These are phyloP conservation scores for Pristionchus maxplancki DNA, from an alignment of 2,888 invertebrate genomes.

Conservation along the genomic window DNA sequence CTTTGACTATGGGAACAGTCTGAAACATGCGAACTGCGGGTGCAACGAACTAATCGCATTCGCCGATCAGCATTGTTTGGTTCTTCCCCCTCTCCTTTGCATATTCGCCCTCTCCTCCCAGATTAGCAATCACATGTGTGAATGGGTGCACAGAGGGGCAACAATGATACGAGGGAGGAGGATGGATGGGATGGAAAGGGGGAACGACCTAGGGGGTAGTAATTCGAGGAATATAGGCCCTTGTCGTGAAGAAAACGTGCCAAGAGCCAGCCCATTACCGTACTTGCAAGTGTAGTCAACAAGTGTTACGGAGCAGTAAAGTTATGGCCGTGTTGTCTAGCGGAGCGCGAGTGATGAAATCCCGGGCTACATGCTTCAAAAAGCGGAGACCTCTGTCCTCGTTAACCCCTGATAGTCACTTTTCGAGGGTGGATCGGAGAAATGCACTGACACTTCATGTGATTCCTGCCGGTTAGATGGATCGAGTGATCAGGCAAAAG, in stretches of 20 bases:
- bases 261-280: not conserved
- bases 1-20: not conserved
- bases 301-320: not conserved
- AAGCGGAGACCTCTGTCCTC: not conserved
- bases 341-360: not conserved
- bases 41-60: not conserved
- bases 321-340: not conserved
- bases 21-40: not conserved
- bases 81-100: not conserved
- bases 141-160: not conserved
- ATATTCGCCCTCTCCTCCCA: not conserved
- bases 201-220: not conserved
- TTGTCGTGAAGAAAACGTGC: too few species aligned
- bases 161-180: not conserved
- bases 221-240: not conserved
- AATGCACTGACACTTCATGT: not conserved
- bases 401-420: not conserved
- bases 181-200: not conserved
- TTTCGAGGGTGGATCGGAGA: not conserved
- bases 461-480: not conserved
- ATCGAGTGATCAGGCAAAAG: not conserved
- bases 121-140: conserved; percentile 21
- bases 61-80: not conserved
- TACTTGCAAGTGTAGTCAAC: not conserved
- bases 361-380: not conserved